Conservation (phyloP, 2,888 invertebrate genomes). For the Himalopsyche japonica region DNA sequence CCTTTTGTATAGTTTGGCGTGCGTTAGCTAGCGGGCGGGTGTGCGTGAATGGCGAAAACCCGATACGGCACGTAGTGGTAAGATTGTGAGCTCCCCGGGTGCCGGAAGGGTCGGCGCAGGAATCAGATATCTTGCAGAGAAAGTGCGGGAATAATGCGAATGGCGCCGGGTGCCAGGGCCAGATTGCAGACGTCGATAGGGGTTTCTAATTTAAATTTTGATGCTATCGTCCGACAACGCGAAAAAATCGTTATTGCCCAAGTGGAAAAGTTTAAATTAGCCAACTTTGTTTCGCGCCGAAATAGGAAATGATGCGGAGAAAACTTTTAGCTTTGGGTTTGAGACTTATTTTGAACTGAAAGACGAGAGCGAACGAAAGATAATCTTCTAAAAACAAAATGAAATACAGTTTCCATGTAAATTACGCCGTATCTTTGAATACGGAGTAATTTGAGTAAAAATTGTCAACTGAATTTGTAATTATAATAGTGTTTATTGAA, state of each 20-base stretch:
- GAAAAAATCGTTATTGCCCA: not conserved
- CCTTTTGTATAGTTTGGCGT: not conserved
- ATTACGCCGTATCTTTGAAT: no score
- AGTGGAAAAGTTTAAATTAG: not conserved
- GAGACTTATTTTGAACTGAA: not conserved
- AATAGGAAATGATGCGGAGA: not conserved
- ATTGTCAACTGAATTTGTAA: no score
- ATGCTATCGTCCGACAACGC: not conserved
- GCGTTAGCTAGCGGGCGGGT: not conserved
- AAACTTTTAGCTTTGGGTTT: not conserved
- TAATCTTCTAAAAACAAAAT: no score
- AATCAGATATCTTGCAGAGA: not conserved
- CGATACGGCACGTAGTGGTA: not conserved
- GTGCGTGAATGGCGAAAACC: not conserved
- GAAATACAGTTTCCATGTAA: no score
- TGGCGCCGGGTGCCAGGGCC: not conserved
- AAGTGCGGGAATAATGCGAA: not conserved
- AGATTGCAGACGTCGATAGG: constrained; percentile 19
- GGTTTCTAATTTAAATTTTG: constrained; percentile 34
- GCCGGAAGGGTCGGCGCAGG: not conserved
- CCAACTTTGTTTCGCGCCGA: not conserved
- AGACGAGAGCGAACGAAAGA: not conserved
- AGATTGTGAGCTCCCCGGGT: not conserved
- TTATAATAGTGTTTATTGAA: no score
- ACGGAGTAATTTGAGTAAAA: no score